Evolutionary conservation across 2,888 invertebrate species (phyloP), one percentile per base, ranked within the genome.

Genomic region (Agonopterix alstromeriana): DNA sequence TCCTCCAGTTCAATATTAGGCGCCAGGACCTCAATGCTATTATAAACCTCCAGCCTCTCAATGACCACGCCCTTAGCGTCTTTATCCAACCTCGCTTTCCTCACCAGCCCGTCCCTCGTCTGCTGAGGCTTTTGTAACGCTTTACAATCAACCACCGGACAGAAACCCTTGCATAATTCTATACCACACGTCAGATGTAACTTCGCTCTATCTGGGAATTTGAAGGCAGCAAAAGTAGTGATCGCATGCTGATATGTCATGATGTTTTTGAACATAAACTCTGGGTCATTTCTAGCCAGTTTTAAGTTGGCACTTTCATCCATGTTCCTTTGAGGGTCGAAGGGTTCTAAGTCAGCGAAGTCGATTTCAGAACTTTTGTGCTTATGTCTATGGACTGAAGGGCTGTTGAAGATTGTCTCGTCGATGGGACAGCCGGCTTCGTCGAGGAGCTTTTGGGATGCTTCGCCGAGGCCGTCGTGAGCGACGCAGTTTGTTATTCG

Each of bases 121-220:
- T 83, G 81, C 51, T 86, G 87, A 0, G 87, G 85, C 51, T 73
- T 86, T 52, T 82, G 82, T 45, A 89, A 57, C 8, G 77, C 76
- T 56, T 73, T 83, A 52, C 89, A 89, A 55, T 90, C 89, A 43
- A 94, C 93, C 64, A 89, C 78, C 0, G 92, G 92, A 67, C 95
- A 95, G 54, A 83, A 87, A 46, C 92, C 93, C 73, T 92, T 92
- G 67, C 95, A 95, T n/a, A 95, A 78, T 60, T 94, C 93, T 42
- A 95, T 90, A 11, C 92, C 92, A 74, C 95, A 95, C n/a, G 92
- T 92, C 43, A 95, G 82, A 74, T 95, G 95, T 41, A 95, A 78
- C 53, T 93, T 91, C 53, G 94, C 94, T 55, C 94, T 88, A 65
- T 95, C 95, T 3, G 95, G 95, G 76, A 95, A 95, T 67, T 95